phyloP scores from a whole-genome alignment of 2,113 vertebrate species.

The Istiophorus platypterus region DNA sequence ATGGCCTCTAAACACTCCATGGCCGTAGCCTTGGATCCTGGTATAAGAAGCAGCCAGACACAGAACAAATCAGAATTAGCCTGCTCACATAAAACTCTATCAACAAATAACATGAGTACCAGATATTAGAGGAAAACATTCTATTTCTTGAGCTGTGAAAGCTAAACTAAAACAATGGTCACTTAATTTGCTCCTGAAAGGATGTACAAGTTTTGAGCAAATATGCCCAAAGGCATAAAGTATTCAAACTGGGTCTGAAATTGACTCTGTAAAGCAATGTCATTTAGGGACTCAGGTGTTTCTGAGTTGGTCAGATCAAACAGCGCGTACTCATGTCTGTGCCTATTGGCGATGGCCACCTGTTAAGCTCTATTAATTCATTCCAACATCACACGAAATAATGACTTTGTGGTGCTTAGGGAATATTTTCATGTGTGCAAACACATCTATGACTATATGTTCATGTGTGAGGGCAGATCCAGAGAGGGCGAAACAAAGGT shows the following conservation, averaged over 20 bases:
- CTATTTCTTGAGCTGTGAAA: background rate
- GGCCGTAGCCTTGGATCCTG: constrained; percentile 91
- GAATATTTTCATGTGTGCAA: constrained; percentile 21
- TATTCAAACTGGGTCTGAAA: constrained; percentile 41
- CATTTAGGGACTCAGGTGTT: constrained; percentile 61
- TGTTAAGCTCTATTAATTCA: constrained; percentile 66
- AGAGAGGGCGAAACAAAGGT: constrained; percentile 61
- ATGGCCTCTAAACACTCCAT: constrained; percentile 95
- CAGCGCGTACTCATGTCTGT: constrained; percentile 40
- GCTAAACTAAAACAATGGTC: background rate
- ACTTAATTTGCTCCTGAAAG: constrained; percentile 24
- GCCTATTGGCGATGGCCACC: constrained; percentile 50
- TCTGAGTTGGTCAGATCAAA: constrained; percentile 53
- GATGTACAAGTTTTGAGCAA: constrained; percentile 29
- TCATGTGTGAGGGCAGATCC: constrained; percentile 18
- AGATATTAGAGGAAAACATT: constrained; percentile 5
- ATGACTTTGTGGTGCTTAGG: constrained; percentile 16
- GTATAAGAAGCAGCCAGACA: constrained; percentile 23
- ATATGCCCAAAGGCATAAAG: constrained; percentile 17
- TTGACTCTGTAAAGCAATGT: constrained; percentile 45
- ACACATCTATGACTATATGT: constrained; percentile 31
- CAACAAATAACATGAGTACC: constrained; percentile 2
- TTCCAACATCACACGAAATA: constrained; percentile 33
- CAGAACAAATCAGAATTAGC: constrained; percentile 31
- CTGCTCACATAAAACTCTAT: constrained; percentile 12